phyloP scores from a whole-genome alignment of 2,888 invertebrate genomes.

The Tiliacea citrago region DNA sequence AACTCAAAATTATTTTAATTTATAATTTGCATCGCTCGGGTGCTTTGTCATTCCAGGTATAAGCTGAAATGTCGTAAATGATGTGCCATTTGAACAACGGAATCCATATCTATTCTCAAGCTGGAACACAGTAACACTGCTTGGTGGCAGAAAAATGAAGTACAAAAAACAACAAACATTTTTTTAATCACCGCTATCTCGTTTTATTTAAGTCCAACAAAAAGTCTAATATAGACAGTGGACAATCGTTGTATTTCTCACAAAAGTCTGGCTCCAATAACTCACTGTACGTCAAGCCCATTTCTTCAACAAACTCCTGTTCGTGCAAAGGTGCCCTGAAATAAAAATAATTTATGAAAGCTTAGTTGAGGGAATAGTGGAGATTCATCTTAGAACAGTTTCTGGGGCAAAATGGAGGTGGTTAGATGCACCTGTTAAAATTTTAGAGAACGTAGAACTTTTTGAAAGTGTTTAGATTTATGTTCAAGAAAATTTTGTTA shows the following conservation, averaged over 20 bases:
- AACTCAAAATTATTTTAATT: too few species aligned
- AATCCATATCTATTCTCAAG: too few species aligned
- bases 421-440: constrained; percentile 49
- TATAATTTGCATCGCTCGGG: too few species aligned
- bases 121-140: too few species aligned
- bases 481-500: neutral
- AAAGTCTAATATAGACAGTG: constrained; percentile 79
- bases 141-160: neutral
- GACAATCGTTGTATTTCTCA: constrained; percentile 78
- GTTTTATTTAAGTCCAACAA: constrained; percentile 79
- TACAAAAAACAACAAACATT: neutral
- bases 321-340: constrained; percentile 80
- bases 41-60: neutral
- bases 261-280: constrained; percentile 78
- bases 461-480: constrained; percentile 1
- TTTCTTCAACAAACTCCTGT: constrained; percentile 78
- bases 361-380: constrained; percentile 30
- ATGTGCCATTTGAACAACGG: too few species aligned
- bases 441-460: neutral
- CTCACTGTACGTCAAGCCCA: constrained; percentile 74
- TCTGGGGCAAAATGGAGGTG: constrained; percentile 5
- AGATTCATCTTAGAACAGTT: constrained; percentile 20
- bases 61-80: too few species aligned
- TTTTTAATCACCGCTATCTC: constrained; percentile 54
- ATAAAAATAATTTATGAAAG: constrained; percentile 66